Evolutionary conservation across 2,888 invertebrate genomes (phyloP).

Genomic region (Thelaira solivaga): DNA sequence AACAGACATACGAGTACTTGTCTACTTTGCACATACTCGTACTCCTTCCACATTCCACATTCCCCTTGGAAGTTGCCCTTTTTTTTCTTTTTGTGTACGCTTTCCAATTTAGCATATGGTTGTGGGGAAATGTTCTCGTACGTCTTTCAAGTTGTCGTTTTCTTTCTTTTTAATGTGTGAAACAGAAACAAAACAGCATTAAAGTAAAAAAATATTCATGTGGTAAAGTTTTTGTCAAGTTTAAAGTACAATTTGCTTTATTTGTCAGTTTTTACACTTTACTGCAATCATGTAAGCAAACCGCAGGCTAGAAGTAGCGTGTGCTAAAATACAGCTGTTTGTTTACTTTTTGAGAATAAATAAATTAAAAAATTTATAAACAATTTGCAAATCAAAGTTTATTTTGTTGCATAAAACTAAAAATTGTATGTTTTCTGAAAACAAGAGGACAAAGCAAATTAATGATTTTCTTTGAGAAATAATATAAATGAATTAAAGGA

Average conservation of each 20-base stretch:
- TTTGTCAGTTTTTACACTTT: not conserved
- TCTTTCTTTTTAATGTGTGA: constrained; percentile 9
- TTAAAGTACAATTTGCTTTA: not conserved
- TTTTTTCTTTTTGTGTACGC: not conserved
- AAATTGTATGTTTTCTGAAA: no score
- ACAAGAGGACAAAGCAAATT: no score
- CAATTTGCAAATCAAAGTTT: no score
- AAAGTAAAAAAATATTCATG: constrained; percentile 2
- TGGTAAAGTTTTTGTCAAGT: not conserved
- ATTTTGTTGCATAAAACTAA: no score
- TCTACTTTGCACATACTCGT: not conserved
- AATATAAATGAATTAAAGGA: no score
- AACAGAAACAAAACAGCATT: constrained; percentile 4
- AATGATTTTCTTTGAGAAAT: no score
- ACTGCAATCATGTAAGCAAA: constrained; percentile 38
- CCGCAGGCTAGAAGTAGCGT: constrained; percentile 37
- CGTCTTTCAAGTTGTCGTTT: no score
- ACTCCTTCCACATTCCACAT: not conserved
- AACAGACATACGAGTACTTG: not conserved
- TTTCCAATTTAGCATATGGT: constrained; percentile 40
- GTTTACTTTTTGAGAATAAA: constrained; percentile 30
- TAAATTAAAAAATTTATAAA: no score
- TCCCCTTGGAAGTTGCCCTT: not conserved
- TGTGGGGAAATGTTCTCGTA: constrained; percentile 11
- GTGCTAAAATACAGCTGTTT: constrained; percentile 51